A percentile compares a stretch with the other conserved stretches of the same genome.
Conservation (phyloP, 2,797 vertebrate species). For the Distichodus sexfasciatus region DNA sequence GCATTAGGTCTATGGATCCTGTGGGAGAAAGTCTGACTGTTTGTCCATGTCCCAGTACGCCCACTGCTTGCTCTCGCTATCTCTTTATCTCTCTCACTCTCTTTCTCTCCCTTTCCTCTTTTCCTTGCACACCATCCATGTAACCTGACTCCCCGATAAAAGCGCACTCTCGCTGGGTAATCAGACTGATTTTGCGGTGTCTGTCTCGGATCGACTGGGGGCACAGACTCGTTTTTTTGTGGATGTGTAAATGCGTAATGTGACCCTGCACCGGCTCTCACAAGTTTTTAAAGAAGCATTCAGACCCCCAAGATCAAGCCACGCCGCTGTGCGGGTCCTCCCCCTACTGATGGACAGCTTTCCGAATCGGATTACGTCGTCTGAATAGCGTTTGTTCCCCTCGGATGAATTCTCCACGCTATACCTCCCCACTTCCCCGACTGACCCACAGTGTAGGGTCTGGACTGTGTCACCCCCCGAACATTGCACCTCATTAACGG, state of each 20-base stretch:
- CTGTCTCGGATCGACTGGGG: neutral
- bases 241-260: constrained; percentile 58
- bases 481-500: neutral
- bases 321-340: constrained; percentile 17
- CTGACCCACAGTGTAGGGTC: too few relatives aligned
- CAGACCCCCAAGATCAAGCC: constrained; percentile 21
- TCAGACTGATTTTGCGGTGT: constrained; percentile 44
- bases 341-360: constrained; percentile 63
- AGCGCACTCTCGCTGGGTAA: constrained; percentile 58
- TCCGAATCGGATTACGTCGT: constrained; percentile 70
- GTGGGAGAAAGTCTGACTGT: constrained; percentile 26
- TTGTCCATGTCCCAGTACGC: constrained; percentile 5
- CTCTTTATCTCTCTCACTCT: neutral
- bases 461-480: too few relatives aligned
- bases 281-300: constrained; percentile 31
- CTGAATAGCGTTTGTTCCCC: constrained; percentile 66
- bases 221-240: constrained; percentile 32
- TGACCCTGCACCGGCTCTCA: constrained; percentile 41
- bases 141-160: constrained; percentile 61
- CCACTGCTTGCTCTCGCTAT: neutral
- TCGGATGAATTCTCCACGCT: constrained; percentile 60
- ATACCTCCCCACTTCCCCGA: constrained; percentile 54
- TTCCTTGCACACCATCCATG: constrained; percentile 33
- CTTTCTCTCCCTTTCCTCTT: neutral
- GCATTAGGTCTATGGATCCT: constrained; percentile 23